Conservation (phyloP, 2,113 vertebrate species). For the Ctenodactylus gundi region DNA sequence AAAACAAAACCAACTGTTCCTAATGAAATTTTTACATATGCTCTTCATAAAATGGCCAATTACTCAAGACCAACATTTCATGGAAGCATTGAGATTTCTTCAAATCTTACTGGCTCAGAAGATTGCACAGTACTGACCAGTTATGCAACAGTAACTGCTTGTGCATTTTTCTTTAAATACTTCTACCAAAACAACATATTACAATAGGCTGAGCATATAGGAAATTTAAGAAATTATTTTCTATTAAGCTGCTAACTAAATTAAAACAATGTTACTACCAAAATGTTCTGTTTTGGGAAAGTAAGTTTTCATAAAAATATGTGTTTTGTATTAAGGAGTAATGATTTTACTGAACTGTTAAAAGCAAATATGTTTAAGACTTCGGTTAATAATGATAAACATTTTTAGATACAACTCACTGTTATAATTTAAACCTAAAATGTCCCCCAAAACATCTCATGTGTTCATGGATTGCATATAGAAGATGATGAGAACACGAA, state of each 20-base stretch:
- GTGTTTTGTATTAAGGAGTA: neutral
- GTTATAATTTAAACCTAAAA: neutral
- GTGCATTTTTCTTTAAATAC: neutral
- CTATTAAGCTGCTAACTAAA: neutral
- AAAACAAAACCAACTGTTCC: neutral
- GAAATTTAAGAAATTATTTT: neutral
- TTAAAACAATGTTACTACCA: neutral
- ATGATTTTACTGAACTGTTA: neutral
- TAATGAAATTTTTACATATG: conserved; percentile 32
- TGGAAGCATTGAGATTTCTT: neutral
- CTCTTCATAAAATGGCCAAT: conserved; percentile 38
- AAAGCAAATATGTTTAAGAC: neutral
- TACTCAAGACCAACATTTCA: neutral
- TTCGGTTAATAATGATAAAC: neutral
- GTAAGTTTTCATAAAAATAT: neutral
- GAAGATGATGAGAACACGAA: neutral
- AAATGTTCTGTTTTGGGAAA: neutral
- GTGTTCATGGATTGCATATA: neutral
- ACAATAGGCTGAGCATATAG: neutral
- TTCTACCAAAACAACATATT: neutral
- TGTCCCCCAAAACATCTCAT: neutral
- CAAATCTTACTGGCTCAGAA: conserved; percentile 39
- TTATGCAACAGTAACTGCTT: neutral
- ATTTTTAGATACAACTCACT: neutral
- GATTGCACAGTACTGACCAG: neutral